Percentiles rank a stretch among this genome's conserved stretches.
phyloP scores from a whole-genome alignment of 2,113 vertebrate genomes.

The Delphinus delphis region DNA sequence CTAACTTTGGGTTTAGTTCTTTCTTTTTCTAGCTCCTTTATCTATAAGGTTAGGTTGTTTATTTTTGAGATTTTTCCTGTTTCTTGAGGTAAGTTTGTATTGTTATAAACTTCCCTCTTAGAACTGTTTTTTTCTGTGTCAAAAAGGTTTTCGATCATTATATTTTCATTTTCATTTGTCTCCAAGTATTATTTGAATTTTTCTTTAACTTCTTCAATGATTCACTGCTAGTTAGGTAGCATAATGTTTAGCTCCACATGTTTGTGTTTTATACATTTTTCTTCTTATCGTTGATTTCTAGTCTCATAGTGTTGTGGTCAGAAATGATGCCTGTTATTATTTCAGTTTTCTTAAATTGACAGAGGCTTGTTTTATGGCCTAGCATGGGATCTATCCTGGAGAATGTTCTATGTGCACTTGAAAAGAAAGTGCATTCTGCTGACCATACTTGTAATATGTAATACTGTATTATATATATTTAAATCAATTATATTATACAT shows the following conservation, averaged over 20 bases:
- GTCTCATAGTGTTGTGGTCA: not conserved
- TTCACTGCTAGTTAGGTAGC: not conserved
- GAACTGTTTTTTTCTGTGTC: not conserved
- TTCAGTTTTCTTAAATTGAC: not conserved
- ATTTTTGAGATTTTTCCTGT: not conserved
- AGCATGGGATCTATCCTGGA: not conserved
- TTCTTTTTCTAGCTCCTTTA: not conserved
- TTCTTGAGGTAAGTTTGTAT: not conserved
- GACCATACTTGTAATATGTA: not conserved
- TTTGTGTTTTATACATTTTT: not conserved
- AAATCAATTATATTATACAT: too few relatives aligned
- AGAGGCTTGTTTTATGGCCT: not conserved
- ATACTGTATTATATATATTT: too few relatives aligned
- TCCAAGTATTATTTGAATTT: not conserved
- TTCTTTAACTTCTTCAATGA: not conserved
- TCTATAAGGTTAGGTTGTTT: not conserved
- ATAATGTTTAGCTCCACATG: not conserved
- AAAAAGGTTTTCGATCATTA: not conserved
- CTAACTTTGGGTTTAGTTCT: not conserved
- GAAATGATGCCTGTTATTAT: not conserved
- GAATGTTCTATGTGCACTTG: not conserved
- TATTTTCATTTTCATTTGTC: not conserved
- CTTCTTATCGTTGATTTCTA: not conserved
- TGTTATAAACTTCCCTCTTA: not conserved
- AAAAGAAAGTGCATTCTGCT: not conserved